phyloP scores from a whole-genome alignment of 2,888 invertebrate genomes.

The Melolontha melolontha region DNA sequence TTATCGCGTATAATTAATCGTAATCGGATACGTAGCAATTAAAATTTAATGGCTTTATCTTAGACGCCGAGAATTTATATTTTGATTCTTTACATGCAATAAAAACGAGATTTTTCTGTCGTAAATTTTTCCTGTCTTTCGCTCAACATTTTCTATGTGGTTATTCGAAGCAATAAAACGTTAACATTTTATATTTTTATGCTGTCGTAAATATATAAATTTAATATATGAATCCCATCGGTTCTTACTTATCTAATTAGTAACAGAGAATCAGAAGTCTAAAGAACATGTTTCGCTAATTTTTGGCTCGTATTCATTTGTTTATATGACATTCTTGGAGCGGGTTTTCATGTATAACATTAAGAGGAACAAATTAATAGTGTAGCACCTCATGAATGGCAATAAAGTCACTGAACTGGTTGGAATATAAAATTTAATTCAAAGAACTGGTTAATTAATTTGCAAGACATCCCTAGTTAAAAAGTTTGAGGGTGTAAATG shows the following conservation, averaged over 20 bases:
- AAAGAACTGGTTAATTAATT: too few species aligned
- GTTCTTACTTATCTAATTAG: neutral
- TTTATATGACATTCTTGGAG: too few species aligned
- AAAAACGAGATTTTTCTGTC: conserved; percentile 14
- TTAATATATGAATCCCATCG: neutral
- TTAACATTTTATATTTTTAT: conserved; percentile 10
- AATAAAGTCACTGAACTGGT: too few species aligned
- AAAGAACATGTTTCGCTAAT: too few species aligned
- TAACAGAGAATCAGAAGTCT: too few species aligned
- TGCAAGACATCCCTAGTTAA: too few species aligned
- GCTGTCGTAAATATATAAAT: conserved; percentile 13
- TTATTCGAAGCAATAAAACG: neutral
- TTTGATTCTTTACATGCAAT: conserved; percentile 25
- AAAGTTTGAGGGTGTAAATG: too few species aligned
- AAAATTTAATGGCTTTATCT: conserved; percentile 39
- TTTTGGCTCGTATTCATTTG: too few species aligned
- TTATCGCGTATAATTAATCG: conserved; percentile 34
- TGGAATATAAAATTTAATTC: too few species aligned
- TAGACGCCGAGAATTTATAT: conserved; percentile 21
- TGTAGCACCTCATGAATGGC: too few species aligned
- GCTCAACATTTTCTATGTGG: conserved; percentile 1
- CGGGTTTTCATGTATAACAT: too few species aligned
- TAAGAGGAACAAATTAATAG: too few species aligned
- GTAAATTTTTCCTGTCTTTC: conserved; percentile 21
- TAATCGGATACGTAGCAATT: conserved; percentile 39